These are phyloP conservation scores for Oscheius sp. DNA, from an alignment of 2,888 invertebrate species.

Conservation along the genomic window DNA sequence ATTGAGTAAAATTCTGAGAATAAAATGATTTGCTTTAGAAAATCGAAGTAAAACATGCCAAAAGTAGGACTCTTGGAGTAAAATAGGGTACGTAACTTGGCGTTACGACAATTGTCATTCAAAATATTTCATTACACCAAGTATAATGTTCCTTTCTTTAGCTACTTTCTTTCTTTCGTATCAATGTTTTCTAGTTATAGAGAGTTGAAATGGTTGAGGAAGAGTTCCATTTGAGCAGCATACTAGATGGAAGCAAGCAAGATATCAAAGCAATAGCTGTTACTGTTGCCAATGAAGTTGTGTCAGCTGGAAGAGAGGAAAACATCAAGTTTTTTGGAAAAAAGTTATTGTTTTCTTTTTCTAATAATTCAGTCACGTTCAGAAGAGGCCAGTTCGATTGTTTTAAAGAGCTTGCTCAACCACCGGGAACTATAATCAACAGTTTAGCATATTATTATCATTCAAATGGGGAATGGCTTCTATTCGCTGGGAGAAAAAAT, in stretches of 20 bases:
- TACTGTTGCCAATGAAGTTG: constrained; percentile 40
- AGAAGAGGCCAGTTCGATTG: constrained; percentile 36
- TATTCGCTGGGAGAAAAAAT: constrained; percentile 53
- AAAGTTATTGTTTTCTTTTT: constrained; percentile 28
- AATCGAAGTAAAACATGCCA: no score
- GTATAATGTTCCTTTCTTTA: no score
- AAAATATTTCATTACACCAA: no score
- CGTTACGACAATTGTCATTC: no score
- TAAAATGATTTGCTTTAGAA: no score
- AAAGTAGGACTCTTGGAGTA: no score
- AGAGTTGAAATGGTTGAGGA: no score
- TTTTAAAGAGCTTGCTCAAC: constrained; percentile 29
- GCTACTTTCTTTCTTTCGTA: no score
- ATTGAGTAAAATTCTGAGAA: neutral
- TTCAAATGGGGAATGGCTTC: constrained; percentile 37
- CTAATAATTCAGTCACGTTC: neutral
- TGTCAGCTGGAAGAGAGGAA: constrained; percentile 60
- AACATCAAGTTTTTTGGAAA: constrained; percentile 51
- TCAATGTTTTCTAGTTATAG: no score
- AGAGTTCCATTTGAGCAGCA: constrained; percentile 34
- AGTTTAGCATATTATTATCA: constrained; percentile 53
- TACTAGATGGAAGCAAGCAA: constrained; percentile 43
- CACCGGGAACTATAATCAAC: constrained; percentile 47
- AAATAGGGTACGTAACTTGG: no score
- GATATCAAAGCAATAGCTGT: constrained; percentile 45